Base-by-base conservation (phyloP, 2,888 invertebrate species). In the Eupeodes luniger region DNA sequence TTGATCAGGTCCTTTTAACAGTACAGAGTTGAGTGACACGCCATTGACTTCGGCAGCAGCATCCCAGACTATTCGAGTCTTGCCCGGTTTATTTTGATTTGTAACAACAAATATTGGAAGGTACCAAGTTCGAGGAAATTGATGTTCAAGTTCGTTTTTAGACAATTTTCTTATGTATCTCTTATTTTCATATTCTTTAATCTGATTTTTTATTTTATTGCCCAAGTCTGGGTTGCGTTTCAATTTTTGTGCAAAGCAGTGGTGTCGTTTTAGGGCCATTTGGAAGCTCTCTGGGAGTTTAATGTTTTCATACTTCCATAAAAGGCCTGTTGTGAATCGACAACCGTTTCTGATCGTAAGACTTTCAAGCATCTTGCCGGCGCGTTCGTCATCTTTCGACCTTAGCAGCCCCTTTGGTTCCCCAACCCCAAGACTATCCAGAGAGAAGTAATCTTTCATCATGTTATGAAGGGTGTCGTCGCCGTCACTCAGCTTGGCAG, bases 1-100 rank as follows among this genome's bases (percentile, higher is more conserved):
- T 5, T 92, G 74, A 72, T 92, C 92, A 1, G 92, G 91, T 1
- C 92, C 92, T n/a, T 89, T 88, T 11, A 92, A 66, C 7, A 93
- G 76, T 11, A 81, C 47, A 19, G 19, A 19, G 19, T 19, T 19
- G 19, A 19, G 19, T 19, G 19, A 19, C 19, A 19, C 19, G 19
- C 19, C 19, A 19, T 19, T 19, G 19, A 19, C 19, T 19, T 19
- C 19, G 19, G 19, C 19, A 19, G 19, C 19, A 19, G 19, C 19
- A 19, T 19, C 19, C 19, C 19, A 19, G 19, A 19, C 19, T 19
- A 19, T 19, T 1, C 19, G 19, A 19, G 19, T 19, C 19, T 19
- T 19, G 19, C 19, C 19, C 19, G 19, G 19, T 19, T 19, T 19
- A 19, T 19, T 19, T 19, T 19, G 19, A 19, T 19, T 19, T 19